Percentiles rank a stretch among this genome's conserved stretches.
These are phyloP conservation scores for Felis catus DNA, from an alignment of 2,113 vertebrate genomes.

Conservation along the genomic window F.catus_Fca126_mat1.0 CM031417.1:98505001-98505500, in stretches of 20 bases:
- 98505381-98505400: not conserved
- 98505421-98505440: not conserved
- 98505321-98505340: not conserved
- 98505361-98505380: not conserved
- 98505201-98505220: not conserved
- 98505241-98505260: not conserved
- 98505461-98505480: not conserved
- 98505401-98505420: constrained; percentile 9
- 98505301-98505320: not conserved
- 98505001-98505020: constrained; percentile 20
- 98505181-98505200: not conserved
- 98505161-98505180: not conserved
- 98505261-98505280: not conserved
- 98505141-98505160: not conserved
- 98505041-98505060: not conserved
- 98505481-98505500: not conserved
- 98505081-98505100: constrained; percentile 1
- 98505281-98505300: not conserved
- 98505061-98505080: not conserved
- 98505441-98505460: not conserved
- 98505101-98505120: constrained; percentile 35
- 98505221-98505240: not conserved
- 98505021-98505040: not conserved
- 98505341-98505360: not conserved
- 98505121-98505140: not conserved